Percentiles rank a stretch among this genome's conserved stretches.
Conservation (phyloP, 2,888 invertebrate species). For the Eristalis intricaria region DNA sequence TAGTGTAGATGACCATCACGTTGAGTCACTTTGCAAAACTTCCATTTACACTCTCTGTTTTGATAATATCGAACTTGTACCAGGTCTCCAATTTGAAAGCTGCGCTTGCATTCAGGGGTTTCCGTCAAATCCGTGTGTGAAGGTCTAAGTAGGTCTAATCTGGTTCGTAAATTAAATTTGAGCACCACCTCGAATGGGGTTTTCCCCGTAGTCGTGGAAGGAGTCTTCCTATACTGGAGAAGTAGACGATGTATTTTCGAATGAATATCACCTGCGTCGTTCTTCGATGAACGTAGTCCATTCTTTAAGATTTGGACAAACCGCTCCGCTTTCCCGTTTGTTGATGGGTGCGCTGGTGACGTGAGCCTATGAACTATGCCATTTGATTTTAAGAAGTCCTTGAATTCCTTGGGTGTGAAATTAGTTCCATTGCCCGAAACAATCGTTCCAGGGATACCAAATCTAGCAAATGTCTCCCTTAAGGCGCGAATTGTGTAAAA, state of each 20-base stretch:
- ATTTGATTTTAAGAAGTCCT: slow-evolving; percentile 39
- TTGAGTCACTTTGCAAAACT: slow-evolving; percentile 3
- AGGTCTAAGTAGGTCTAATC: slow-evolving; percentile 5
- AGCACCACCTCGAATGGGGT: slow-evolving; percentile 4
- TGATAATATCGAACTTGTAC: slow-evolving; percentile 14
- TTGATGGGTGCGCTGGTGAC: slow-evolving; percentile 6
- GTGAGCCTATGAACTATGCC: slow-evolving; percentile 19
- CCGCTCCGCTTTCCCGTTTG: slow-evolving; percentile 51
- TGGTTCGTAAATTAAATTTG: slow-evolving; percentile 23
- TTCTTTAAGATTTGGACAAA: slow-evolving; percentile 54
- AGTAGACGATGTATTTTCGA: slow-evolving; percentile 7
- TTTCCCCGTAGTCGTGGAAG: slow-evolving; percentile 7
- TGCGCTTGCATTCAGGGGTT: not conserved
- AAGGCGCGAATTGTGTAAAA: slow-evolving; percentile 1
- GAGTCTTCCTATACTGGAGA: slow-evolving; percentile 19
- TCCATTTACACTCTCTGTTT: slow-evolving; percentile 20
- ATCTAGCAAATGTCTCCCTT: not conserved
- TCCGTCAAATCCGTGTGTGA: not conserved
- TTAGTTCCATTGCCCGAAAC: too few relatives aligned
- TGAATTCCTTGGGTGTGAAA: slow-evolving; percentile 40
- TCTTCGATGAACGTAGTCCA: not conserved
- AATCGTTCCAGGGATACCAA: too few relatives aligned
- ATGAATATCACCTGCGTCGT: slow-evolving; percentile 18
- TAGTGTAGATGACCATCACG: slow-evolving; percentile 17
- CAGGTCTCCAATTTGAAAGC: slow-evolving; percentile 1